A percentile compares a stretch with the other conserved stretches of the same genome.
These are phyloP conservation scores for Dolichopus griseipennis DNA, from an alignment of 2,888 invertebrate species.

Conservation along the genomic window DNA sequence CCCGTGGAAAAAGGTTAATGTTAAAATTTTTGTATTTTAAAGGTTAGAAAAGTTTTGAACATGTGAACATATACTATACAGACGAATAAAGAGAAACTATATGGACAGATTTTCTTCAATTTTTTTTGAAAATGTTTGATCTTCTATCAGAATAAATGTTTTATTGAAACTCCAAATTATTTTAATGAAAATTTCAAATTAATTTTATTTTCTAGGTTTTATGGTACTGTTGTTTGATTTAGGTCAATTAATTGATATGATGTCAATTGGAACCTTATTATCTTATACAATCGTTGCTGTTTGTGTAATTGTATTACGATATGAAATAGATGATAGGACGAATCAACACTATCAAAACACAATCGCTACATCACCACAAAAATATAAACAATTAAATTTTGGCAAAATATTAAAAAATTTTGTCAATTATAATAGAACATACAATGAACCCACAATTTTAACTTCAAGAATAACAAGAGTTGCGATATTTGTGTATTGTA, in stretches of 20 bases:
- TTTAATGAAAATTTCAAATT: no score
- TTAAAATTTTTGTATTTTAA: no score
- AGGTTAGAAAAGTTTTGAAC: no score
- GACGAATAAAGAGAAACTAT: no score
- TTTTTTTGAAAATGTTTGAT: no score
- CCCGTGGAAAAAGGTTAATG: no score
- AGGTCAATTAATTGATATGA: constrained; percentile 88
- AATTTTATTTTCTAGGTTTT: constrained; percentile 46
- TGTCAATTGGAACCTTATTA: constrained; percentile 85
- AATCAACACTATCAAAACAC: constrained; percentile 28
- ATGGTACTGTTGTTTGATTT: constrained; percentile 87
- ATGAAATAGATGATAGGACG: constrained; percentile 36
- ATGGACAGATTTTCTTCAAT: no score
- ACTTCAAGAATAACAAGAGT: constrained; percentile 59
- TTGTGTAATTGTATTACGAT: constrained; percentile 80
- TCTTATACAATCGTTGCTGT: constrained; percentile 90
- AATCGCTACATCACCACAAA: constrained; percentile 29
- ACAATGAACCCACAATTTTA: constrained; percentile 48
- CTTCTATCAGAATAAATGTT: no score
- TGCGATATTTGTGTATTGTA: constrained; percentile 50
- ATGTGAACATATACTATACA: no score
- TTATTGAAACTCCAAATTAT: no score
- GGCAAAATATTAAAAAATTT: constrained; percentile 47
- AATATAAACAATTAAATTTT: constrained; percentile 13
- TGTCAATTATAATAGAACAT: constrained; percentile 62